Conservation (phyloP, 2,797 vertebrate species). For the Eulemur mongoz region DNA sequence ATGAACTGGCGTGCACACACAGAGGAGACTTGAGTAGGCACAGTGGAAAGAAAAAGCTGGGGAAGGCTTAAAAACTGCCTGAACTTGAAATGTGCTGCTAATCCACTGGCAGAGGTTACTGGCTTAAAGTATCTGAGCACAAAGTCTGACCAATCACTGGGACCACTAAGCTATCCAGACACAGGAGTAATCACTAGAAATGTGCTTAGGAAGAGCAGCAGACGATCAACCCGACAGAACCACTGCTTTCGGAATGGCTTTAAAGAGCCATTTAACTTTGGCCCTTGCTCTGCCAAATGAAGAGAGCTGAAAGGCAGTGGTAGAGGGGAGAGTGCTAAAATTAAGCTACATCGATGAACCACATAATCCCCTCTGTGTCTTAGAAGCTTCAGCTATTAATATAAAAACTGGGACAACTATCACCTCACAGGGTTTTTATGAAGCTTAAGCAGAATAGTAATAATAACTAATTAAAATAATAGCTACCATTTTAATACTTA, state of each 20-base stretch:
- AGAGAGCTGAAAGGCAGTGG: not conserved
- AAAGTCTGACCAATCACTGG: not conserved
- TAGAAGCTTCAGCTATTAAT: not conserved
- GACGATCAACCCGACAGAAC: not conserved
- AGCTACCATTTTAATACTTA: not conserved
- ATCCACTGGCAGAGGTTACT: not conserved
- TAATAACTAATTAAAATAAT: not conserved
- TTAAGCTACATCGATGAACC: not conserved
- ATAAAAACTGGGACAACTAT: not conserved
- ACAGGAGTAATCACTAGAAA: not conserved
- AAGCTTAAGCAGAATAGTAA: not conserved
- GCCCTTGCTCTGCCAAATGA: not conserved
- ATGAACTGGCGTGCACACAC: not conserved
- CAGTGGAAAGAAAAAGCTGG: not conserved
- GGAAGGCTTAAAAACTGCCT: not conserved
- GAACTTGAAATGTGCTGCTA: not conserved
- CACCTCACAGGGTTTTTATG: not conserved
- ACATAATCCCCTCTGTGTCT: not conserved
- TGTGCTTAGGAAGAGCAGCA: not conserved
- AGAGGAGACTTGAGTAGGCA: not conserved
- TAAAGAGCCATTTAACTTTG: not conserved
- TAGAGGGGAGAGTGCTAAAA: not conserved
- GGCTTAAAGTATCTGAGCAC: not conserved
- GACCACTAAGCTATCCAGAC: not conserved
- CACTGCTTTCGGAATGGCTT: not conserved